Conservation (phyloP, 1,140 invertebrate species). For the Rhagoletis pomonella region DNA sequence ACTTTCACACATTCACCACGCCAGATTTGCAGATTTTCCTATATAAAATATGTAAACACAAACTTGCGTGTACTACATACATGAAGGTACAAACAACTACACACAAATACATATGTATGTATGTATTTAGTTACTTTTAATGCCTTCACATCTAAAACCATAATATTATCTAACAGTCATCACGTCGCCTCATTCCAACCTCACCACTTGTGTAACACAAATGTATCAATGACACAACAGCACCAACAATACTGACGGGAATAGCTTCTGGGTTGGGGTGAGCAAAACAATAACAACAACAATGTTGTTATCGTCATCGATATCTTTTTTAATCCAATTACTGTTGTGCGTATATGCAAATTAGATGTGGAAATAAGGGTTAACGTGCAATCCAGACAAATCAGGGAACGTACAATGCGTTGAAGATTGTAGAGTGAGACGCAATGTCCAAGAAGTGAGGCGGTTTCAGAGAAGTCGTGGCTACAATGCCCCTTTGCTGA, state of each 20-base stretch:
- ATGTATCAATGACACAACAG: conserved; percentile 26
- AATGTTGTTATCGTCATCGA: conserved; percentile 44
- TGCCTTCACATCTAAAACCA: conserved; percentile 18
- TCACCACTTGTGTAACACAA: neutral
- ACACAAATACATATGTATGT: neutral
- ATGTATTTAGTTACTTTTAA: neutral
- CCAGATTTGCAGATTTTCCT: neutral
- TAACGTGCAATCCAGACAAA: conserved; percentile 20
- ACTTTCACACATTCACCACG: neutral
- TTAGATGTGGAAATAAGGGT: conserved; percentile 25
- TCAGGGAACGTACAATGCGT: neutral
- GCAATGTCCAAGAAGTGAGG: neutral
- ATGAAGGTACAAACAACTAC: neutral
- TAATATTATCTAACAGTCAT: conserved; percentile 17
- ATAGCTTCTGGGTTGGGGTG: neutral
- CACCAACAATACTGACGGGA: neutral
- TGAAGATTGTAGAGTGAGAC: too few relatives aligned
- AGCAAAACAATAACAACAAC: neutral
- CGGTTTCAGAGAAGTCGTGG: neutral
- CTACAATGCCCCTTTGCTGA: too few relatives aligned
- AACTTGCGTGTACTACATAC: too few relatives aligned
- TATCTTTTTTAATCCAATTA: conserved; percentile 52
- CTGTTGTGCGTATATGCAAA: conserved; percentile 50
- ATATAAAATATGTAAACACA: neutral
- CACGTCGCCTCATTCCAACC: neutral